phyloP scores from a whole-genome alignment of 2,888 invertebrate species.

The Acheta domesticus region DNA sequence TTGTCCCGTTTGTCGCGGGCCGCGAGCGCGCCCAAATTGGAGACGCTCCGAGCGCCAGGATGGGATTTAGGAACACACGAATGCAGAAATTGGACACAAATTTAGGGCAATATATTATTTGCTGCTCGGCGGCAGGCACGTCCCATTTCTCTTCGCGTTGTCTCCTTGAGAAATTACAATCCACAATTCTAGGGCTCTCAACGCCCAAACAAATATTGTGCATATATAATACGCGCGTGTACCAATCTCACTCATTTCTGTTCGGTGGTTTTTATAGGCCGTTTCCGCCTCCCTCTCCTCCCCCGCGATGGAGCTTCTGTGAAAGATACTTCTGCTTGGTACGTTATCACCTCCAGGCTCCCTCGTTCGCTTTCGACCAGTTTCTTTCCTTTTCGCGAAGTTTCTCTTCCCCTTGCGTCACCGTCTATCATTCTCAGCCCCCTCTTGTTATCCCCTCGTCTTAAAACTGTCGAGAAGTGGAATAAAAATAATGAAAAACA shows the following conservation, averaged over 20 bases:
- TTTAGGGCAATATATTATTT: constrained; percentile 9
- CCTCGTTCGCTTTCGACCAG: not conserved
- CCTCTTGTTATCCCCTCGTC: not conserved
- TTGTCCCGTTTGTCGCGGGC: not conserved
- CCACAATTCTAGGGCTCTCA: not conserved
- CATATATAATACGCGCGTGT: constrained; percentile 18
- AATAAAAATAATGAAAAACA: constrained; percentile 18
- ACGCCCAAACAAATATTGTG: constrained; percentile 18
- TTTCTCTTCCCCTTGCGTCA: not conserved
- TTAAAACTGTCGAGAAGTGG: constrained; percentile 4
- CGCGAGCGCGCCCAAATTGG: not conserved
- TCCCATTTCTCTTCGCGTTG: not conserved
- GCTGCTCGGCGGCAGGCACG: not conserved
- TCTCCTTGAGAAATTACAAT: constrained; percentile 18
- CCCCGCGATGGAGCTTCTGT: not conserved
- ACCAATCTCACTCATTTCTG: not conserved
- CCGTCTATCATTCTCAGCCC: not conserved
- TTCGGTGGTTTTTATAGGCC: not conserved
- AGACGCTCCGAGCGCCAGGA: not conserved
- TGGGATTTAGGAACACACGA: not conserved
- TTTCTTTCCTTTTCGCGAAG: too few species aligned
- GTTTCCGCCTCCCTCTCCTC: not conserved
- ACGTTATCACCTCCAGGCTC: not conserved
- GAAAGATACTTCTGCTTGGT: not conserved
- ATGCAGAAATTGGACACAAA: constrained; percentile 18